Base-by-base conservation (phyloP, 2,113 vertebrate species). In the Cottus gobio region DNA sequence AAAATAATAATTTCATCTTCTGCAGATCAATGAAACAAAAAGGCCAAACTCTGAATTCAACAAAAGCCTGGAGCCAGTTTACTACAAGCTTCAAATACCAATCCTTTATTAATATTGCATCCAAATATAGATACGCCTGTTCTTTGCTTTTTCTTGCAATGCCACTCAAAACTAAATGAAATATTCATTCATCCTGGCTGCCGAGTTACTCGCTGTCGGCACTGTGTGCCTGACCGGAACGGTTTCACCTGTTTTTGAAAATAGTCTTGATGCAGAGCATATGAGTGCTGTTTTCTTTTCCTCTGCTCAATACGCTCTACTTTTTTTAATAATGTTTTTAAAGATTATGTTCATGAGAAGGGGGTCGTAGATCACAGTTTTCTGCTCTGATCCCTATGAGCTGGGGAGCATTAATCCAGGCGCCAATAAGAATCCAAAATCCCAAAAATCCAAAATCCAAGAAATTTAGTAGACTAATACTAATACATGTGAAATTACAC, bases 31-130 rank as follows among this genome's bases (percentile, higher is more conserved):
- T 75, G 10, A 13, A 44, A 15, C 0, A 37, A 28, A 62, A 58
- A 58, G 7, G 13, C 22, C 46, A 36, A 34, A 30, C 44, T 56
- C 13, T 56, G 46, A 28, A 44, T 34, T 67, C 2, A 34, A 42
- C 44, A 66, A 22, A 66, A 66, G 31, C 69, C 37, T 10, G 61
- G 7, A 36, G 36, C 60, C 30, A 28, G 56, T 44, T 71, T 24
- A 65, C 34, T 54, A 31, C 34, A 57, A 24, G 11, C 28, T 71
- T 62, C 24, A 64, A 64, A 74, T 68, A 68, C 62, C 2, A 22
- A 75, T 75, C 60, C 39, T 56, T 34, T 72, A 81, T 87, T 76
- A 79, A 84, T 82, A 85, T 77, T 87, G 36, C 57, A 90, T 76
- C 64, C 24, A 75, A 75, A 74, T 73, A 84, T 77, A 71, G 67